Evolutionary conservation across 2,888 invertebrate species (phyloP), one percentile per base, ranked within the genome.

Genomic region (Bembecia ichneumoniformis): DNA sequence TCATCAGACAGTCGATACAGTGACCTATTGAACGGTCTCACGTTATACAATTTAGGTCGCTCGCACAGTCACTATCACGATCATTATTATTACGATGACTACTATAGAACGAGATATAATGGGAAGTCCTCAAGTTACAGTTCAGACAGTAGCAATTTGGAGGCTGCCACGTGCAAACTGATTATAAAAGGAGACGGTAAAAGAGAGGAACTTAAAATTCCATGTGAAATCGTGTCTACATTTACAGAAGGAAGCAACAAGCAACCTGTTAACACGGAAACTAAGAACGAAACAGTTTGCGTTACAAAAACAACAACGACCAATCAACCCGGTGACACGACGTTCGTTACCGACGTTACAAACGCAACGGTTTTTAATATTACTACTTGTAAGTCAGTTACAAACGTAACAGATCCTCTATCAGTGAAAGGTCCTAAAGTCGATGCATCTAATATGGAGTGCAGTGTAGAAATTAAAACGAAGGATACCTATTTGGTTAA

Each of bases 191-290:
- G 84, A 57, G 69, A 76, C 34, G 68, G 65, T 5, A 69, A 65
- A 40, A 49, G 63, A 13, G 68, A 82, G 56, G 55, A 60, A 14
- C 55, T 86, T 11, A 82, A 71, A 59, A 73, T 87, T 57, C 86
- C 86, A 1, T 87, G 86, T 58, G 86, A 81, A 66, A 84, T 84
- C 7, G 84, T 87, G 7, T 82, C 86, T 1, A 87, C 86, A 1
- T 87, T 87, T 52, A 75, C 77, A 3, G 68, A 76, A 53, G 76
- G 66, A 3, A 71, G 77, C 53, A 66, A 64, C 16, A 71, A 67
- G 51, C 53, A 63, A 36, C 52, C 59, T 52, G 50, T 51, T 49
- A 55, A 49, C 52, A 51, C 57, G 47, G 62, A 63, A 11, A 56
- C 60, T 35, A 55, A 58, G 3, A 76, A 76, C 45, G 59, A 63